Base-by-base conservation (phyloP, 2,113 vertebrate genomes). In the Toxotes jaculatrix region DNA sequence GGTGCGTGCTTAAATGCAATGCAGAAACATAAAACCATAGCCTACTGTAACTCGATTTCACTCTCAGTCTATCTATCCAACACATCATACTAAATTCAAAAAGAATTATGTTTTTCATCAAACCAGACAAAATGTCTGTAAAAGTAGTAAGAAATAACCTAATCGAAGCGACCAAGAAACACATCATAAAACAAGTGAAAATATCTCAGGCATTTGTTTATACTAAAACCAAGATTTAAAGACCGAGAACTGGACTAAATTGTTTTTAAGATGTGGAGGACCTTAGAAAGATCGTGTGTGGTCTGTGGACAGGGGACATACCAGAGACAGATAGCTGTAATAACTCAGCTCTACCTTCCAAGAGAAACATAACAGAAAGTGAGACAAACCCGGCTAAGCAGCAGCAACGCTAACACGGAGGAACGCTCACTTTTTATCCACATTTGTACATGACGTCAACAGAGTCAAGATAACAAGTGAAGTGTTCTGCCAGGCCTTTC, bases 371-470 rank as follows among this genome's bases (percentile, higher is more conserved):
- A 67, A 47, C 42, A 61, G 21, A 56, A 57, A 68, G 36, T 5
- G 23, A 51, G 38, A 42, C 55, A 66, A 75, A 67, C 5, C 17
- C 31, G 3, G 4, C 64, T 6, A 40, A 70, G 69, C 61, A 38
- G 32, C 43, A 21, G 51, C 67, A 67, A 4, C 23, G 40, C 27
- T 8, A 36, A 36, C 36, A 36, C 4, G 19, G 23, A 38, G 45
- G 7, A 5, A 21, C 0, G 19, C 63, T 43, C 45, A 14, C 61
- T 38, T 63, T 67, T 34, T 0, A 61, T 19, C 47, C 63, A 69
- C 45, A 77, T 72, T 40, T 27, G 21, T 17, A 31, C 59, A 16
- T 72, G 78, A 88, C 45, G 32, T 88, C 66, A 83, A 51, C 62
- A 31, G 43, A 76, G 53, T 53, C 1, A 2, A 65, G 71, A 77